These are phyloP conservation scores for Trichogramma evanescens DNA, from an alignment of 2,888 invertebrate species.

Conservation along the genomic window DNA sequence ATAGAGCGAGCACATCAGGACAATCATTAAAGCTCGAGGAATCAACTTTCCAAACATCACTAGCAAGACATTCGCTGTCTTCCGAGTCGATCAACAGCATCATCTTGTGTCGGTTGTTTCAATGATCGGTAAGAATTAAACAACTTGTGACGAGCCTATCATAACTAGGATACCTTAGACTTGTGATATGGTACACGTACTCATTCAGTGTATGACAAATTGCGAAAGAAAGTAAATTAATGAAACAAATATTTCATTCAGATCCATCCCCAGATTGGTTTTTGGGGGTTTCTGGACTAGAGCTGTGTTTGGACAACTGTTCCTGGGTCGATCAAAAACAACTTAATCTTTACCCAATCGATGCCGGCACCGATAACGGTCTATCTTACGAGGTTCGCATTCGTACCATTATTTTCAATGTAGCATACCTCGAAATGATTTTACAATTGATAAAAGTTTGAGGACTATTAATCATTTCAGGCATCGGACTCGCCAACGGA, in stretches of 20 bases:
- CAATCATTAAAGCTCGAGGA: constrained; percentile 83
- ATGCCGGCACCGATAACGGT: constrained; percentile 93
- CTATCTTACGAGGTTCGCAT: constrained; percentile 75
- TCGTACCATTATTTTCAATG: constrained; percentile 2
- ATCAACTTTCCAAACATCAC: constrained; percentile 86
- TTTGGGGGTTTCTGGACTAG: constrained; percentile 81
- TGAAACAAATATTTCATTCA: constrained; percentile 31
- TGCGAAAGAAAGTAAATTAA: not conserved
- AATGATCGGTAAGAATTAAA: constrained; percentile 63
- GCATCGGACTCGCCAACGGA: constrained; percentile 65
- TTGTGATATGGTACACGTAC: not conserved
- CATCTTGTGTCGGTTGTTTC: constrained; percentile 81
- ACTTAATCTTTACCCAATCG: constrained; percentile 86
- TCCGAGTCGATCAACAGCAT: constrained; percentile 76
- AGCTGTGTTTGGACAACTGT: constrained; percentile 83
- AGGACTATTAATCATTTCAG: constrained; percentile 45
- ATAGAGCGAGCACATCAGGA: constrained; percentile 61
- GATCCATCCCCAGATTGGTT: constrained; percentile 98
- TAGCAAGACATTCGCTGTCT: constrained; percentile 71
- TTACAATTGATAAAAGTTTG: not conserved
- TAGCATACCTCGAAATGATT: not conserved
- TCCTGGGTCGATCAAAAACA: constrained; percentile 80
- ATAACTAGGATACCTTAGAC: not conserved
- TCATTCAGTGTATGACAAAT: not conserved
- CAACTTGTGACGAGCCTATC: not conserved